Base-by-base conservation (phyloP, 53 echinoderm and acorn worm species). In the Arbacia lixula region DNA sequence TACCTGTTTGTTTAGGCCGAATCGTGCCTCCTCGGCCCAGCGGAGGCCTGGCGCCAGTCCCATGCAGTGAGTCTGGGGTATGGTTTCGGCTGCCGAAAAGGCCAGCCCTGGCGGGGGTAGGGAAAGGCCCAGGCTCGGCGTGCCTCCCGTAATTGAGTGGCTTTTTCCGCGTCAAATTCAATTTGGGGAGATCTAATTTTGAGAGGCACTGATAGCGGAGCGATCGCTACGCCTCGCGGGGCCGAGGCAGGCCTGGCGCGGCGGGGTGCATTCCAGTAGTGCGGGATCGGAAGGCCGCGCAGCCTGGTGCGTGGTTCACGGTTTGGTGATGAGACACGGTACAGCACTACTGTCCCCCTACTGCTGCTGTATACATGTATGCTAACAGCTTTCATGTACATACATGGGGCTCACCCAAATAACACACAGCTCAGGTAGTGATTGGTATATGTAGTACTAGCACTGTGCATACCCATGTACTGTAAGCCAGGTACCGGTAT, bases 1-100 rank as follows among this genome's bases (percentile, higher is more conserved):
- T 96, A 94, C 86, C 88, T 94, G 98, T 97, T 97, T 94, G 98
- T 87, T 94, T 92, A 88, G 83, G 92, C 41, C 32, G 69, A 90
- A 88, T 90, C 84, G 87, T 63, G 71, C 60, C 88, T 85, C 35
- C n/a, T 56, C 39, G 83, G 74, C 83, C 73, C 89, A 86, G 80
- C 80, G 78, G 88, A 75, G 92, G 90, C 87, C 31, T 55, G 98
- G 98, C 98, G 98, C 98, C 98, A 88, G 85, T 79, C 88, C 86
- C 98, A 91, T 74, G 86, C 92, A 64, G 94, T 68, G 98, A 75
- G 79, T 82, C 89, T 88, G 91, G 91, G 88, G 85, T 95, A 83
- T 83, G 82, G 83, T 93, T 95, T 87, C 93, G 62, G 62, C 82
- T 61, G 43, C 52, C 88, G 58, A 72, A 64, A 67, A 87, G 72